phyloP scores from a whole-genome alignment of 1,140 invertebrate genomes.

The Pogonus chalceus region DNA sequence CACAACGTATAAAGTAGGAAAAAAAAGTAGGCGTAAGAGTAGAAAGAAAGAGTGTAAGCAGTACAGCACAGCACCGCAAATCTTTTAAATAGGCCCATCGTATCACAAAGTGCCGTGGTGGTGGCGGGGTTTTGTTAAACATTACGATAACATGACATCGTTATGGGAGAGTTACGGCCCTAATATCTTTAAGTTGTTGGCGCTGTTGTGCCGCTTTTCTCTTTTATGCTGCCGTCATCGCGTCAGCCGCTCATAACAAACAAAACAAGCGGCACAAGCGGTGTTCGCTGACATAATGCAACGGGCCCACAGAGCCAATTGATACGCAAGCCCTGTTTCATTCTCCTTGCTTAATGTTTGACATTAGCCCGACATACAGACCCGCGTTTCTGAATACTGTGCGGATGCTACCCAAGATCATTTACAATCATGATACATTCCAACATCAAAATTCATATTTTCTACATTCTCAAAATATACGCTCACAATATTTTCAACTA shows the following conservation, averaged over 20 bases:
- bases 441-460: too few relatives aligned
- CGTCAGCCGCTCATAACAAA: neutral
- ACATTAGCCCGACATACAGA: neutral
- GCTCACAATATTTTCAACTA: too few relatives aligned
- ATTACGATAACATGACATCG: constrained; percentile 7
- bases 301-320: neutral
- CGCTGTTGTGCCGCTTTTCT: neutral
- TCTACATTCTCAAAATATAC: too few relatives aligned
- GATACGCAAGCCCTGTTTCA: neutral
- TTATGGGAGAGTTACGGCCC: constrained; percentile 1
- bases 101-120: neutral
- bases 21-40: too few relatives aligned
- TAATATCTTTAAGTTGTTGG: constrained; percentile 6
- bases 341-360: neutral
- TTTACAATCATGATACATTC: too few relatives aligned
- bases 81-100: constrained; percentile 7
- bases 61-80: neutral
- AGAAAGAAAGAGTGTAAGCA: neutral
- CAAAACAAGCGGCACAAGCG: neutral
- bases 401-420: too few relatives aligned
- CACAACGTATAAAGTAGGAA: too few relatives aligned
- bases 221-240: neutral
- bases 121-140: constrained; percentile 4
- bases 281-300: neutral
- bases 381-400: neutral